These are phyloP conservation scores for Anthrax anthrax DNA, from an alignment of 2,888 invertebrate genomes.

Conservation along the genomic window DNA sequence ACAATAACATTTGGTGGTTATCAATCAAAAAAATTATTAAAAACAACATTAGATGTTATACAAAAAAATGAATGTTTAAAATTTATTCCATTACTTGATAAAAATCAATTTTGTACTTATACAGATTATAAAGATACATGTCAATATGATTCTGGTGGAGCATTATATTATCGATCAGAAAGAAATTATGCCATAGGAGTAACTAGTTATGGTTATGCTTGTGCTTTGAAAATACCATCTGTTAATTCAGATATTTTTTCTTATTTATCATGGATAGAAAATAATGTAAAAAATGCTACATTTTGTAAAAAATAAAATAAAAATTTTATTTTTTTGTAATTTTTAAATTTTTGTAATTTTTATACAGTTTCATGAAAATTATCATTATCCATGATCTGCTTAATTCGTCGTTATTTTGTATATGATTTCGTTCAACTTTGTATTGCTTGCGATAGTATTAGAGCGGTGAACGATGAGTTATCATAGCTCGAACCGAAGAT, in stretches of 20 bases:
- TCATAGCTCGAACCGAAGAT: too few species aligned
- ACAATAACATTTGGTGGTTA: slow-evolving; percentile 38
- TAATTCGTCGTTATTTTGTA: too few species aligned
- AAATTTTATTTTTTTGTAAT: too few species aligned
- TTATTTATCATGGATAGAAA: neutral
- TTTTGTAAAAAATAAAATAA: neutral
- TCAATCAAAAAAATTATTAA: slow-evolving; percentile 36
- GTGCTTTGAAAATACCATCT: slow-evolving; percentile 23
- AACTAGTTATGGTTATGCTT: slow-evolving; percentile 41
- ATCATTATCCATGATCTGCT: too few species aligned
- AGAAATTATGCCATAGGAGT: slow-evolving; percentile 39
- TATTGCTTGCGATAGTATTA: too few species aligned
- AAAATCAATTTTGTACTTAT: slow-evolving; percentile 37
- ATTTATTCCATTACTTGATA: slow-evolving; percentile 16
- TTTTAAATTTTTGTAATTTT: too few species aligned
- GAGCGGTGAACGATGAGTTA: too few species aligned
- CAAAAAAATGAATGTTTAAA: slow-evolving; percentile 31
- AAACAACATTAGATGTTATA: slow-evolving; percentile 38
- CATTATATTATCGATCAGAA: slow-evolving; percentile 34
- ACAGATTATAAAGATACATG: slow-evolving; percentile 38
- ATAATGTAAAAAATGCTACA: neutral
- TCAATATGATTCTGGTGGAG: slow-evolving; percentile 43
- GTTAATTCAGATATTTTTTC: neutral
- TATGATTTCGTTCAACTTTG: too few species aligned
- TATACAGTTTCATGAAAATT: too few species aligned